Conservation (phyloP, 2,113 vertebrate species). For the Datnioides undecimradiatus region DNA sequence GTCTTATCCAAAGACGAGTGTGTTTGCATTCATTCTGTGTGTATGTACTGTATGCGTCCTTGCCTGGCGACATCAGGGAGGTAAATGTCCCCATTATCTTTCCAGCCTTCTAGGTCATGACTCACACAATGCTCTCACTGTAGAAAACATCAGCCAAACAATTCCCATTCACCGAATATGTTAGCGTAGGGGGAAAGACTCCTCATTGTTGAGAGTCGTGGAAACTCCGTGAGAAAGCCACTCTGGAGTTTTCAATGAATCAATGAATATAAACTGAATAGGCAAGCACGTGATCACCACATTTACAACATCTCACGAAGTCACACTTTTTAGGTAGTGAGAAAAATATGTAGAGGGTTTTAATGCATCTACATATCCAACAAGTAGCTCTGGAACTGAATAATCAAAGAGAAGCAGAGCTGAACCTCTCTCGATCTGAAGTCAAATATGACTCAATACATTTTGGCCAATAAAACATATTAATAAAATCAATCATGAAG, state of each 20-base stretch:
- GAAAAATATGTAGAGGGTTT: too few relatives aligned
- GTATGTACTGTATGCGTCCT: background rate
- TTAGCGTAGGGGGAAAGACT: conserved; percentile 36
- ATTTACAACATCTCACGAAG: background rate
- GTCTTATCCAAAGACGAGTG: background rate
- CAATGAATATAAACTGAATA: conserved; percentile 37
- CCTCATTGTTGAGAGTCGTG: conserved; percentile 31
- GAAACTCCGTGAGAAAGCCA: conserved; percentile 41
- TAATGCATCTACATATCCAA: background rate
- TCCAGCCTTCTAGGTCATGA: conserved; percentile 25
- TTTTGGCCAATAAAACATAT: too few relatives aligned
- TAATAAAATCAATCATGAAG: too few relatives aligned
- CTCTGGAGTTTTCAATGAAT: conserved; percentile 53
- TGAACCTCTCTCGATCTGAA: background rate
- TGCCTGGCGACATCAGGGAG: conserved; percentile 44
- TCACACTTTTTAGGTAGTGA: background rate
- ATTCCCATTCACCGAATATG: conserved; percentile 54
- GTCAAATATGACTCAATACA: too few relatives aligned
- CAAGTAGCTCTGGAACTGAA: background rate
- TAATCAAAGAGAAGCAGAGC: background rate
- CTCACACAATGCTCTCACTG: conserved; percentile 63
- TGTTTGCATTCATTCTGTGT: background rate
- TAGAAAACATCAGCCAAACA: conserved; percentile 56
- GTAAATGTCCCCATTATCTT: conserved; percentile 64
- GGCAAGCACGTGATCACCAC: background rate